Conservation (phyloP, 2,113 vertebrate species). For the Actenoides hombroni region DNA sequence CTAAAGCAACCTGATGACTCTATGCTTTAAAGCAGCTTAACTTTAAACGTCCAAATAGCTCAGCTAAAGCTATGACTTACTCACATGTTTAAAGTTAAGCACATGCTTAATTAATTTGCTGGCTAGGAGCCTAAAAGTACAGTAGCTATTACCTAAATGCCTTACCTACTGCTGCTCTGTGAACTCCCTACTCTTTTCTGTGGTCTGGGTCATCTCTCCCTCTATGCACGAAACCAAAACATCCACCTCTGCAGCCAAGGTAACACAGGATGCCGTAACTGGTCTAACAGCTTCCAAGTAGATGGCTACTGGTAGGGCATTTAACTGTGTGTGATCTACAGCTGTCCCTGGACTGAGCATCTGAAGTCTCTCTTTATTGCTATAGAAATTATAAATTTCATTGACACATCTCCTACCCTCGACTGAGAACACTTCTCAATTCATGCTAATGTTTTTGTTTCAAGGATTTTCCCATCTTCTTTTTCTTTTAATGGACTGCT, state of each 20-base stretch:
- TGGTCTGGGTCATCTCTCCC: constrained; percentile 22
- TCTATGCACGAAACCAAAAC: background rate
- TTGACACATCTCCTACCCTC: background rate
- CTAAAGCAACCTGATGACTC: constrained; percentile 1
- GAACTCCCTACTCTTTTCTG: constrained; percentile 27
- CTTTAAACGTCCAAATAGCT: background rate
- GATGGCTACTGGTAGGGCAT: background rate
- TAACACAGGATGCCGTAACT: background rate
- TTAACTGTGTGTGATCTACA: background rate
- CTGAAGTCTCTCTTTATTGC: background rate
- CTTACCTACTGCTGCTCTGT: constrained; percentile 13
- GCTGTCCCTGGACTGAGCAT: background rate
- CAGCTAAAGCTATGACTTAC: background rate
- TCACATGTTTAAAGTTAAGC: constrained; percentile 10
- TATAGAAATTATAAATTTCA: constrained; percentile 25
- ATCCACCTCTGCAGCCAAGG: background rate
- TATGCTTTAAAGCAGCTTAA: constrained; percentile 4
- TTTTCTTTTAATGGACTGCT: background rate
- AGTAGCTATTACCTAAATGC: constrained; percentile 33
- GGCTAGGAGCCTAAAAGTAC: background rate
- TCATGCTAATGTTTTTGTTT: background rate
- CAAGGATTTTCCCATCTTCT: constrained; percentile 27
- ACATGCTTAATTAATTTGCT: constrained; percentile 47
- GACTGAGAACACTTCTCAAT: background rate
- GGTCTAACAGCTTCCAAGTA: background rate